Evolutionary conservation across 2,888 invertebrate species (phyloP), one percentile per base, ranked within the genome.

Genomic region (Troides helena): DNA sequence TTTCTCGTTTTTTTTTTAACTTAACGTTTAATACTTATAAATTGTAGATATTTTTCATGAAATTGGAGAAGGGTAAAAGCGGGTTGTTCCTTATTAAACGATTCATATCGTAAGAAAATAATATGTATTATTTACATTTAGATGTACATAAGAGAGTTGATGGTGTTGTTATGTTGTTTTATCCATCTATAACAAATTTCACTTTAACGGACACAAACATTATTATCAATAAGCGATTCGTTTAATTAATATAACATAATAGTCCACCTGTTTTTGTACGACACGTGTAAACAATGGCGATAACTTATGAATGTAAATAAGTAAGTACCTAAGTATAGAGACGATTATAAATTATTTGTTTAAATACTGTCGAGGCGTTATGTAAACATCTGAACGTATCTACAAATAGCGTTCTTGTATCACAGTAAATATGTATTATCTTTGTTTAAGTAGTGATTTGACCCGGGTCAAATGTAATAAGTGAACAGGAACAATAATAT

Each of bases 151-250:
- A 46, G 36, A 36, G 36, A 46, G 23, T 23, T 43, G 43, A 50
- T 50, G 12, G 18, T n/a, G 60, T 59, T 65, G 25, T 60, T 60
- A 30, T 66, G 53, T 36, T 53, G 8, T 57, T 12, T 36, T 36
- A 59, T 46, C 10, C 43, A 23, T 14, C 14, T 43, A 59, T 59
- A 65, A 66, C 66, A n/a, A 60, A 60, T 50, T 66, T 66, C 8
- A 66, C 21, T 71, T 74, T 74, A 78, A 75, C 75, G 71, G 75
- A 84, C 80, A 83, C 79, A 87, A 83, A 84, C 78, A 82, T 30
- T 76, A 75, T 81, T 83, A 85, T 85, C 84, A 74, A 66, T 77
- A 61, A 62, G 57, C 67, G 43, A 66, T 71, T 65, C 46, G 70
- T 73, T 69, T 68, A 70, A 74, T 73, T 72, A 74, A 73, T 46